Conservation (phyloP, 2,888 invertebrate genomes). For the Leucoma salicis region DNA sequence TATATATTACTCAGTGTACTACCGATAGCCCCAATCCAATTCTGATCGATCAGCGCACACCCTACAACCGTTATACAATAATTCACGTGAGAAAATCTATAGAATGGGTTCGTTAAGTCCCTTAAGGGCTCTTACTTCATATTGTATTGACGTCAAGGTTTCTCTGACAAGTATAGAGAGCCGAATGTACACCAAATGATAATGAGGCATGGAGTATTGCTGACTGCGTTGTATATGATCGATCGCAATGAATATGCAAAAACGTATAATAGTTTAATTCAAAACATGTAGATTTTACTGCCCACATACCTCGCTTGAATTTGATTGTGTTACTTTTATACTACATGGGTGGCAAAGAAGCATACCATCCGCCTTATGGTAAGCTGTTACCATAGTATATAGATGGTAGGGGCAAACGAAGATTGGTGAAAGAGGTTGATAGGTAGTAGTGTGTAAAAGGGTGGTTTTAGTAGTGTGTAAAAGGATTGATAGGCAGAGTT, state of each 20-base stretch:
- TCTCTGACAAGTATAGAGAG: slow-evolving; percentile 56
- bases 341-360: too few species aligned
- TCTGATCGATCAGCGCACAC: slow-evolving; percentile 26
- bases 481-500: too few species aligned
- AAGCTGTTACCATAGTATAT: too few species aligned
- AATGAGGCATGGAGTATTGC: slow-evolving; percentile 38
- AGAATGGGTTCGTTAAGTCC: slow-evolving; percentile 79
- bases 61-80: slow-evolving; percentile 37
- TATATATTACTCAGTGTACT: slow-evolving; percentile 8
- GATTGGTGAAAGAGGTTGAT: too few species aligned
- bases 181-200: slow-evolving; percentile 47
- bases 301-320: too few species aligned
- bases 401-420: too few species aligned
- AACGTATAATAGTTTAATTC: slow-evolving; percentile 21
- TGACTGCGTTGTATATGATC: slow-evolving; percentile 31
- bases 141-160: slow-evolving; percentile 67
- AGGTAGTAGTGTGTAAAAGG: too few species aligned
- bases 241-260: slow-evolving; percentile 38
- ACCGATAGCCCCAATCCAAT: slow-evolving; percentile 12
- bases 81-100: slow-evolving; percentile 76
- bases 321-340: too few species aligned
- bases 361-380: too few species aligned
- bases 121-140: slow-evolving; percentile 61
- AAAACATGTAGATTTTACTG: too few species aligned
- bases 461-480: too few species aligned